Percentiles rank a stretch among this genome's conserved stretches.
These are phyloP conservation scores for Octomys mimax DNA, from an alignment of 2,797 vertebrate genomes.

Conservation along the genomic window DNA sequence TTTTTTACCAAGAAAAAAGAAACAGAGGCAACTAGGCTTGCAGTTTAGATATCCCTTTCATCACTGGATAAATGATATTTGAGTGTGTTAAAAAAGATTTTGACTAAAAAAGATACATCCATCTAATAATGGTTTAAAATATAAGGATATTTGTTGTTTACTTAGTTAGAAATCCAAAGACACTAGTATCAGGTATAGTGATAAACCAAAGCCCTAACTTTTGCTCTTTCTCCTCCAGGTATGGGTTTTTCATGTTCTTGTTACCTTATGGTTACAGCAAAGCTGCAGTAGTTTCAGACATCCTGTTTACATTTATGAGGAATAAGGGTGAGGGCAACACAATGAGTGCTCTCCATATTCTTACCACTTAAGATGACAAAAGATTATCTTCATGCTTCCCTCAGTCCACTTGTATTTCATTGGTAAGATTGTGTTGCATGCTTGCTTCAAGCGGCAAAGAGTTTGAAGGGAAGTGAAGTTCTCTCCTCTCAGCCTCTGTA, in stretches of 20 bases:
- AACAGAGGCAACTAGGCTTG: neutral
- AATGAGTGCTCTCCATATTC: neutral
- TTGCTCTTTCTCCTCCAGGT: neutral
- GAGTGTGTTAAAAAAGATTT: neutral
- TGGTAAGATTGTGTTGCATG: neutral
- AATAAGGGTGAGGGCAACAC: neutral
- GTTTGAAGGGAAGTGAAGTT: neutral
- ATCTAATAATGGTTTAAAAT: neutral
- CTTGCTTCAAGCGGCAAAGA: neutral
- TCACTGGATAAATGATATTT: neutral
- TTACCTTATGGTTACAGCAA: neutral
- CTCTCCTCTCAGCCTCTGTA: neutral
- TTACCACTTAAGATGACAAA: neutral
- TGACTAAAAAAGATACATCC: neutral
- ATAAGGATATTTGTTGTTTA: neutral
- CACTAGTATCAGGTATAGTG: neutral
- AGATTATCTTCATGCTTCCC: neutral
- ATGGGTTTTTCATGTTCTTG: neutral
- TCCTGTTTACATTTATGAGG: neutral
- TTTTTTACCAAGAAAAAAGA: neutral
- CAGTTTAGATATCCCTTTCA: neutral
- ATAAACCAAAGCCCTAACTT: neutral
- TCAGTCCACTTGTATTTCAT: neutral
- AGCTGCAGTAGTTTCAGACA: neutral
- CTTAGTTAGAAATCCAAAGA: neutral